phyloP scores from a whole-genome alignment of 2,888 invertebrate species.

The Drosophila imparisetae region DNA sequence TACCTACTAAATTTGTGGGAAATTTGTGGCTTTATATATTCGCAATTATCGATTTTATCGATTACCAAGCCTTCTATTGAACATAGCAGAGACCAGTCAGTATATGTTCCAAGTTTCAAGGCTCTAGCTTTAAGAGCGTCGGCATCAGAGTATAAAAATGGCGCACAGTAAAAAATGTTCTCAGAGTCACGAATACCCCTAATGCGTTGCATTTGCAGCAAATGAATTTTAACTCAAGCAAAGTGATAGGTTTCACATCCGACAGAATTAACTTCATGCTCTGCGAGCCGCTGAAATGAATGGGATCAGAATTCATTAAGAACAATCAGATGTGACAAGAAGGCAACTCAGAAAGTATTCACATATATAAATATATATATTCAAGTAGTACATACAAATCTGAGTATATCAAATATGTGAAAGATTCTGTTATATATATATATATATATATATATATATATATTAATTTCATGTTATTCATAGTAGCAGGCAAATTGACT shows the following conservation, averaged over 20 bases:
- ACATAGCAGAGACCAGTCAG: not conserved
- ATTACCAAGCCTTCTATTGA: not conserved
- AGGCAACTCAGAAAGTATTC: slow-evolving; percentile 24
- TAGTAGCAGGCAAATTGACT: slow-evolving; percentile 37
- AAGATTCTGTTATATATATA: not conserved
- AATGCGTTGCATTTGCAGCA: slow-evolving; percentile 49
- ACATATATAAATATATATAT: not conserved
- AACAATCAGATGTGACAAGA: slow-evolving; percentile 67
- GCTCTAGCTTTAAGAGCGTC: not conserved
- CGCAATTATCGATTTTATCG: not conserved
- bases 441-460: not conserved
- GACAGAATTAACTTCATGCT: slow-evolving; percentile 60
- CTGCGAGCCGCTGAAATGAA: slow-evolving; percentile 65
- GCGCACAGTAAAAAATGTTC: not conserved
- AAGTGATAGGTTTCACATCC: slow-evolving; percentile 72
- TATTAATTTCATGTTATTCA: slow-evolving; percentile 5
- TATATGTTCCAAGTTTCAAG: not conserved
- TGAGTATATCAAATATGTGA: slow-evolving; percentile 1
- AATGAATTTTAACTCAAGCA: slow-evolving; percentile 78
- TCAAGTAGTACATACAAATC: not conserved
- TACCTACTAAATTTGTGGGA: not conserved
- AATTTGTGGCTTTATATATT: not conserved
- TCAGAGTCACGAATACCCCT: slow-evolving; percentile 32
- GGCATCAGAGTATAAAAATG: not conserved
- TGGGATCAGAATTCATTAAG: slow-evolving; percentile 74